A percentile compares a stretch with the other conserved stretches of the same genome.
Evolutionary conservation across 1,140 invertebrate genomes (phyloP).

Genomic region (Cydia splendana): DNA sequence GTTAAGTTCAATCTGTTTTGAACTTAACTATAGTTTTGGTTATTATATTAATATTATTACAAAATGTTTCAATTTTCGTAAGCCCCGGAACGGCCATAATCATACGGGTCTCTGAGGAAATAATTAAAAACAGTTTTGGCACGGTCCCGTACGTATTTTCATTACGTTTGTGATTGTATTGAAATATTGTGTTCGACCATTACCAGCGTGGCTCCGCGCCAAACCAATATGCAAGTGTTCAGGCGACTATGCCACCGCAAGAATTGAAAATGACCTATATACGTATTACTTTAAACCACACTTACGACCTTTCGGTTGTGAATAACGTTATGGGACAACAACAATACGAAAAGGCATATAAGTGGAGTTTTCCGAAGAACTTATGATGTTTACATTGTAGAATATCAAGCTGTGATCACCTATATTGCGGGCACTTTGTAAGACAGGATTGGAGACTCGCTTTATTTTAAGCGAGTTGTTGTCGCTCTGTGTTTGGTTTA

Average conservation of each 20-base stretch:
- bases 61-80: neutral
- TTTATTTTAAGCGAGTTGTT: conserved; percentile 14
- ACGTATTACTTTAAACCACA: neutral
- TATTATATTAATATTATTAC: neutral
- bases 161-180: conserved; percentile 32
- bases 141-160: conserved; percentile 18
- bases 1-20: too few relatives aligned
- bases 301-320: neutral
- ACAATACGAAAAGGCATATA: neutral
- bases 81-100: neutral
- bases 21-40: neutral
- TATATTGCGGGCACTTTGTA: conserved; percentile 27
- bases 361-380: neutral
- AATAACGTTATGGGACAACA: neutral
- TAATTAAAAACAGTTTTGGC: conserved; percentile 32
- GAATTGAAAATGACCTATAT: neutral
- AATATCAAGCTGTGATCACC: neutral
- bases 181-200: conserved; percentile 26
- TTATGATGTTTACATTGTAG: neutral
- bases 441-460: conserved; percentile 20
- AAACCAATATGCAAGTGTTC: conserved; percentile 31
- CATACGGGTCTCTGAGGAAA: conserved; percentile 18
- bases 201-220: conserved; percentile 20
- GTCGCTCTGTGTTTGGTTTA: neutral
- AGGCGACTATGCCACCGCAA: neutral